Base-by-base conservation (phyloP, 2,113 vertebrate species). In the Tachycineta bicolor region DNA sequence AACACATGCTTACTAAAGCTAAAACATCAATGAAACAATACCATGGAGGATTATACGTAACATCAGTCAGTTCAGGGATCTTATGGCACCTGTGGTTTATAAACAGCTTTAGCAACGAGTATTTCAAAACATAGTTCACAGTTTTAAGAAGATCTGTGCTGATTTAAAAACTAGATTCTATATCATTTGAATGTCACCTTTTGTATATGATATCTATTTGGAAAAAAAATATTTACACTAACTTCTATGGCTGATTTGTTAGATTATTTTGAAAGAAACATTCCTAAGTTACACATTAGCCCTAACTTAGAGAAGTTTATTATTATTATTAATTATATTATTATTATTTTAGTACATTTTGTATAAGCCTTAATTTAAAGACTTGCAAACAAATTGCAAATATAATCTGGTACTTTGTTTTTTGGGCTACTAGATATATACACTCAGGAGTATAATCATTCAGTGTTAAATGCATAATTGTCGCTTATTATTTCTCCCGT, bases 21-120 rank as follows among this genome's bases (percentile, higher is more conserved):
- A 97, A 95, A 96, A 97, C 84, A 81, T 97, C 97, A 92, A 94
- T 96, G 96, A 97, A 97, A 97, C 94, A 79, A 97, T 97, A 97
- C 96, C 83, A 82, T 97, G 97, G 97, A 96, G 97, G 97, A 97
- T 96, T 96, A 97, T 97, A 98, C 97, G 52, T 94, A 96, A 98
- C 94, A 97, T 97, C 90, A 97, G 97, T 97, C 97, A 97, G 93
- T 98, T 96, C 97, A 97, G 97, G 98, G 97, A 96, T 98, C 97
- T 98, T 99, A 99, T 99, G 99, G 99, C 99, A 99, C 99, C 98
- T 98, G 98, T 98, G 99, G 99, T 99, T 98, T 99, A 98, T 98
- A 99, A 98, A 99, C 98, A 99, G 98, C 98, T 98, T 98, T 98
- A 98, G 97, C 98, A 98, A 98, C 98, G 98, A 98, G 97, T 98